Evolutionary conservation across 1,140 invertebrate genomes (phyloP), one percentile per base, ranked within the genome.

Genomic region (Drosophila ananassae): DNA sequence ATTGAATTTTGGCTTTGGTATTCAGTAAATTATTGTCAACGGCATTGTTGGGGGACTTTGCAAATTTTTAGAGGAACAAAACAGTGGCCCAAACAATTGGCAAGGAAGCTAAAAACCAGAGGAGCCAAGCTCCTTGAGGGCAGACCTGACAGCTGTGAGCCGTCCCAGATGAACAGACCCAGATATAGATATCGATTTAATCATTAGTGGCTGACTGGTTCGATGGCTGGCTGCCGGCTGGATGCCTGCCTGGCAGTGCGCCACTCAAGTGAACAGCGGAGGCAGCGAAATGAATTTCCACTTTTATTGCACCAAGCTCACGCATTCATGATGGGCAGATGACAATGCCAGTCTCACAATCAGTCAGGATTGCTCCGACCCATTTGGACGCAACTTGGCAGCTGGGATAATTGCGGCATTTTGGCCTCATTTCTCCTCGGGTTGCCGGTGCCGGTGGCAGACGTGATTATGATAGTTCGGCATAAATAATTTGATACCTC

Each of bases 121-220:
- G 53, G 47, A 48, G 3, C 13, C 10, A 12, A 46, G 50, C 55
- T 73, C 66, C 71, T 59, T 51, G 51, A 48, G 81, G 47, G 41
- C 41, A 44, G 41, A 13, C 30, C 60, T 71, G 76, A 76, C 80
- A 84, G 77, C 77, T 89, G 74, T 58, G 55, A 52, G 68, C 34
- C 54, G 54, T 21, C 47, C 56, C 53, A 60, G 69, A 74, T 63
- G 41, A 80, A 44, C 47, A 62, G 73, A 37, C 25, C 46, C 52
- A 69, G 79, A 75, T 84, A 80, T 59, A 81, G 82, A 75, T 85
- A 85, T 85, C 82, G 82, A 85, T 85, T 85, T 85, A 85, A 87
- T 85, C 83, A 85, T 85, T 85, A 85, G 83, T 76, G 68, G 57
- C 72, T 44, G 41, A 44, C 41, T 21, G 17, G 41, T 13, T 44